Percentiles rank a stretch among this genome's conserved stretches.
phyloP scores from a whole-genome alignment of 2,888 invertebrate species.

The Steinernema hermaphroditum region DNA sequence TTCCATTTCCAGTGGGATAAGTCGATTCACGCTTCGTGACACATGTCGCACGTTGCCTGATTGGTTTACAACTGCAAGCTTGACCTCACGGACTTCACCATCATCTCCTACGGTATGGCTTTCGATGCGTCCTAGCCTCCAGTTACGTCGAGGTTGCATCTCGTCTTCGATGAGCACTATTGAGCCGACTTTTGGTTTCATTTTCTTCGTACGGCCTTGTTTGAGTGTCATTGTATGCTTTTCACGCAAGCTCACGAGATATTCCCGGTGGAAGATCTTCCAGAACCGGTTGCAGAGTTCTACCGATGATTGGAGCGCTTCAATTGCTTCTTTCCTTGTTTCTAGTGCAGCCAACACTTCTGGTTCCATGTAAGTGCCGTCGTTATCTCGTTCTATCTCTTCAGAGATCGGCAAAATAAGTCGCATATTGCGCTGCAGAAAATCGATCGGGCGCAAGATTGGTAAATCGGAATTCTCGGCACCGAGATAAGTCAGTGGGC shows the following conservation, averaged over 20 bases:
- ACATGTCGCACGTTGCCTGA: too few species aligned
- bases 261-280: neutral
- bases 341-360: neutral
- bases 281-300: neutral
- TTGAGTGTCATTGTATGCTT: neutral
- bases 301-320: neutral
- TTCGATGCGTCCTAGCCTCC: too few species aligned
- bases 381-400: too few species aligned
- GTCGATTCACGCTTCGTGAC: too few species aligned
- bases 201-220: neutral
- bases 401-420: neutral
- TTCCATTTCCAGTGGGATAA: too few species aligned
- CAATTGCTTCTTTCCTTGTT: neutral
- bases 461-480: constrained; percentile 45
- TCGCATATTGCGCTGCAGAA: constrained; percentile 11
- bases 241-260: neutral
- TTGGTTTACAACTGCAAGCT: too few species aligned
- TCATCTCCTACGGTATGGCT: too few species aligned
- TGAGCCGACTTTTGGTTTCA: neutral
- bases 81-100: too few species aligned
- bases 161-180: neutral
- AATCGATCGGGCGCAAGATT: constrained; percentile 37
- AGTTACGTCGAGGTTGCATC: neutral
- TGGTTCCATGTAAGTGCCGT: neutral
- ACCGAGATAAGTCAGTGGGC: constrained; percentile 64